A percentile compares a stretch with the other conserved stretches of the same genome.
Conservation (phyloP, 2,888 invertebrate species). For the Invenusta paracnida region DNA sequence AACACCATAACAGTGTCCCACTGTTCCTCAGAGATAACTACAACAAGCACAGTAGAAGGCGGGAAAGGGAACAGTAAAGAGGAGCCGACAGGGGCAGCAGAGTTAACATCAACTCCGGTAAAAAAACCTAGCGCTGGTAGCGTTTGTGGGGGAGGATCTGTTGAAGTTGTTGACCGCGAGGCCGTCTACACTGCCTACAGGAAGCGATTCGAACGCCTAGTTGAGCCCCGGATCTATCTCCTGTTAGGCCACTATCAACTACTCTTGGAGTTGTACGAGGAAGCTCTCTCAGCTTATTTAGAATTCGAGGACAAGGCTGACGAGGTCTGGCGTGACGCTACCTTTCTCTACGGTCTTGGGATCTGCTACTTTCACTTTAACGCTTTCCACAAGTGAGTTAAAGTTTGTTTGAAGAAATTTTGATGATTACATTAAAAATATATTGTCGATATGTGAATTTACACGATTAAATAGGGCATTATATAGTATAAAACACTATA, state of each 20-base stretch:
- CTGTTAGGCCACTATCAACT: slow-evolving; percentile 92
- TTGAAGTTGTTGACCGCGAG: neutral
- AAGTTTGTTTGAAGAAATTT: neutral
- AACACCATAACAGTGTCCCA: too few relatives aligned
- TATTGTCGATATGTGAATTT: neutral
- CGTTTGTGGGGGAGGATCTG: neutral
- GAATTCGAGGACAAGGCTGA: slow-evolving; percentile 63
- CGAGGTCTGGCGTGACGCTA: slow-evolving; percentile 67
- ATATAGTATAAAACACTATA: too few relatives aligned
- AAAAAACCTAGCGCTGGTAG: neutral
- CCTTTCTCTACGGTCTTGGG: slow-evolving; percentile 87
- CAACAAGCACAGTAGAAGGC: too few relatives aligned
- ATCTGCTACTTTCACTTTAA: slow-evolving; percentile 93
- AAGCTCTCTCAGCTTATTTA: slow-evolving; percentile 96
- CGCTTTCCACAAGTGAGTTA: slow-evolving; percentile 85
- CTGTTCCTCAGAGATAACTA: too few relatives aligned
- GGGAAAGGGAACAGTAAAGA: too few relatives aligned
- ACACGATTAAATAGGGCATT: too few relatives aligned
- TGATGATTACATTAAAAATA: neutral
- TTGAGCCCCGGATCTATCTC: slow-evolving; percentile 75
- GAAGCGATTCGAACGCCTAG: slow-evolving; percentile 20
- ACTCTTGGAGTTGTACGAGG: slow-evolving; percentile 82
- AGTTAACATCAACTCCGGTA: neutral
- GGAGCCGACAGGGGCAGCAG: neutral
- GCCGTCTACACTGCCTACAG: neutral